Evolutionary conservation across 53 echinoderm and acorn worm genomes (phyloP), one percentile per base, ranked within the genome.

Genomic region (Arbacia lixula): DNA sequence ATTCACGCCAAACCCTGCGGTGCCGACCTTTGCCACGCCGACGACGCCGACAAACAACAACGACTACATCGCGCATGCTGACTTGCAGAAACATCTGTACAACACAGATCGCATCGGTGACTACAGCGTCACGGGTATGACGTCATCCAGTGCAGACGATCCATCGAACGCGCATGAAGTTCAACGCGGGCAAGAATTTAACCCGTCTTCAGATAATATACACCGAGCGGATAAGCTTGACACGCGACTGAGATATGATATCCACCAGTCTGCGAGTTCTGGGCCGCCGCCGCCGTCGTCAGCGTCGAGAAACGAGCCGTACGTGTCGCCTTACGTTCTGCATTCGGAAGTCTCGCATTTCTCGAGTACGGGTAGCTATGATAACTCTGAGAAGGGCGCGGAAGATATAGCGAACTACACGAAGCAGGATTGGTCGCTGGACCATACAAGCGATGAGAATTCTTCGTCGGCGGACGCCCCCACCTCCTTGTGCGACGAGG

Each of bases 321-420:
- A 29, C 27, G 58, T 25, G 36, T 56, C 77, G 33, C 77, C 77
- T 36, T 77, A 77, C 40, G 60, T 77, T 22, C 40, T 55, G 6
- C 77, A 77, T 36, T 57, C 77, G n/a, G 17, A 58, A 38, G 37
- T 77, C 25, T 35, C 55, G 77, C 58, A 39, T 25, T 25, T 34
- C 12, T 77, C 77, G 40, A 12, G 12, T 0, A 25, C 12, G n/a
- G 6, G 75, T 27, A 46, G 46, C 57, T 5, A 5, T 12, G 21
- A 56, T 21, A 56, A 20, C 5, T 36, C 41, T 37, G 77, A 58
- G 3, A 43, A 33, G 20, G 58, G 77, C 26, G 77, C 57, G 12
- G 58, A 58, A 17, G 53, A 53, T 30, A 74, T 74, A 16, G 31
- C 56, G 9, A 40, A 58, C 56, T 57, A 77, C 58, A 57, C 58